Percentiles rank a stretch among this genome's conserved stretches.
Conservation (phyloP, 2,888 invertebrate species). For the Tribolium freemani region DNA sequence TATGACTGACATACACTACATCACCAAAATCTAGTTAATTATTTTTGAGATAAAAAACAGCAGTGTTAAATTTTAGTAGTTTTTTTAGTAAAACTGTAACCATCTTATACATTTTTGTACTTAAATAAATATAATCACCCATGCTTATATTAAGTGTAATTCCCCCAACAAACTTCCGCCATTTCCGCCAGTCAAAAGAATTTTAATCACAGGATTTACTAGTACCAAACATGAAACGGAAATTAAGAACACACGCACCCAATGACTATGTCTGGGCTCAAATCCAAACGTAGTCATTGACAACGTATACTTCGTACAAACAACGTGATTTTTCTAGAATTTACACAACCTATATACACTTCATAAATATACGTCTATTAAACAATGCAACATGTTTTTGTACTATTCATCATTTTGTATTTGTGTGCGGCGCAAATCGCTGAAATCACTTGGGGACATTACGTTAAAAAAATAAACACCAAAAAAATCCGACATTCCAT, state of each 20-base stretch:
- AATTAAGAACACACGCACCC: too few relatives aligned
- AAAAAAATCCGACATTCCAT: constrained; percentile 59
- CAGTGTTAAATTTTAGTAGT: constrained; percentile 54
- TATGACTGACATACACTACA: constrained; percentile 55
- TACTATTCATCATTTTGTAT: constrained; percentile 42
- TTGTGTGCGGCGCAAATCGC: constrained; percentile 14
- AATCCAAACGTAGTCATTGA: not conserved
- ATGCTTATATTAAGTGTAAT: constrained; percentile 38
- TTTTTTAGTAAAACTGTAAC: constrained; percentile 48
- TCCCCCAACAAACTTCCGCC: constrained; percentile 5
- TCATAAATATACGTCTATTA: constrained; percentile 24
- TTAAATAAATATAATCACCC: constrained; percentile 56
- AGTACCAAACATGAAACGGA: constrained; percentile 4
- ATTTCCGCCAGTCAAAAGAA: constrained; percentile 5
- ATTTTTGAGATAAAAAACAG: constrained; percentile 53
- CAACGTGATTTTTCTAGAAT: not conserved
- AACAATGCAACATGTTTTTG: constrained; percentile 31
- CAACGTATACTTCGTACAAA: not conserved
- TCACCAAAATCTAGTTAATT: constrained; percentile 47
- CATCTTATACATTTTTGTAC: constrained; percentile 55
- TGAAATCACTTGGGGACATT: not conserved
- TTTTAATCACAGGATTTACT: constrained; percentile 26
- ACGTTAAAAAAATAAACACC: constrained; percentile 38
- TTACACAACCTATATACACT: constrained; percentile 30
- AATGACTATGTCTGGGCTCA: too few relatives aligned